Percentiles rank a stretch among this genome's conserved stretches.
Evolutionary conservation across 1,140 invertebrate species (phyloP).

Genomic region (Anadara kagoshimensis): DNA sequence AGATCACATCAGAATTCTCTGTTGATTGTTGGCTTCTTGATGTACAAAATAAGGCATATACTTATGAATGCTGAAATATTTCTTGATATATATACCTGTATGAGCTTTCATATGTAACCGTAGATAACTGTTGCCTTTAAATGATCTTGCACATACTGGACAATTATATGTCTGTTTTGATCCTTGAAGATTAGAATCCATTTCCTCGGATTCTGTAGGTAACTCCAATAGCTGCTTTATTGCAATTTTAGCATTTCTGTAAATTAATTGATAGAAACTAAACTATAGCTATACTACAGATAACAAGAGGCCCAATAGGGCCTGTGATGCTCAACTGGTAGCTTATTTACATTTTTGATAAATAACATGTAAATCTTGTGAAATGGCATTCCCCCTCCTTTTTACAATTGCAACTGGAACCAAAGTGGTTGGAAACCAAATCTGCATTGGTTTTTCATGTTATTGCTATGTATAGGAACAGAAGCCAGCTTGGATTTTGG

Average conservation of each 20-base stretch:
- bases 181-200: conserved; percentile 12
- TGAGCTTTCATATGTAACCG: conserved; percentile 68
- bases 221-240: conserved; percentile 64
- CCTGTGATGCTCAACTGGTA: too few relatives aligned
- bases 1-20: background rate
- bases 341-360: too few relatives aligned
- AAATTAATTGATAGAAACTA: too few relatives aligned
- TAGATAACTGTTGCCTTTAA: conserved; percentile 66
- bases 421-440: too few relatives aligned
- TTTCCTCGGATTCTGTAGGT: conserved; percentile 28
- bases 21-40: too few relatives aligned
- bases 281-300: too few relatives aligned
- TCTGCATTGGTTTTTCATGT: too few relatives aligned
- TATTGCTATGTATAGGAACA: conserved; percentile 67
- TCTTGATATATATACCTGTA: conserved; percentile 51
- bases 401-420: too few relatives aligned
- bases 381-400: too few relatives aligned
- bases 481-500: conserved; percentile 63
- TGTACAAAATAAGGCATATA: background rate
- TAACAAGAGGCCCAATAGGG: too few relatives aligned
- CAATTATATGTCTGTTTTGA: conserved; percentile 46
- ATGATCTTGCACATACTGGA: conserved; percentile 63
- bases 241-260: conserved; percentile 51
- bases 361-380: too few relatives aligned
- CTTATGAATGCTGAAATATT: background rate